Conservation (phyloP, 2,113 vertebrate species). For the Manacus vitellinus region DNA sequence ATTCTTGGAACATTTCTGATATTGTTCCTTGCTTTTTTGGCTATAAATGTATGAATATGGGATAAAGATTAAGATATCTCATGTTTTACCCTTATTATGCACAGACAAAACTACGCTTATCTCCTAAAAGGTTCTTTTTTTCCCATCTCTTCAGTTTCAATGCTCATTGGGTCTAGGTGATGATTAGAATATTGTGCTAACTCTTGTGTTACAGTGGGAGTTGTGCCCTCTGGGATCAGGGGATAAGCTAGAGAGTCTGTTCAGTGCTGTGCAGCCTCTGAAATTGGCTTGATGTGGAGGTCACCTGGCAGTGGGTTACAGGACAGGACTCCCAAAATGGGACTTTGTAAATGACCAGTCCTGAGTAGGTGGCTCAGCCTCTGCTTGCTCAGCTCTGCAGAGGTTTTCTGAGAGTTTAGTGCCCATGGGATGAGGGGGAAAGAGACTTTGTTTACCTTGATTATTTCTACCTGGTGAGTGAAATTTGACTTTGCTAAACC, state of each 20-base stretch:
- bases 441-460: neutral
- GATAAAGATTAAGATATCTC: slow-evolving; percentile 47
- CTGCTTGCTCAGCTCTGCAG: neutral
- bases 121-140: slow-evolving; percentile 3
- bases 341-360: neutral
- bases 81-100: slow-evolving; percentile 49
- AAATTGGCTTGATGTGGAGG: neutral
- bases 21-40: slow-evolving; percentile 57
- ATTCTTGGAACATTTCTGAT: slow-evolving; percentile 64
- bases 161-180: neutral
- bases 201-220: neutral
- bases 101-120: neutral
- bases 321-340: neutral
- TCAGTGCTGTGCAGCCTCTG: neutral
- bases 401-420: neutral
- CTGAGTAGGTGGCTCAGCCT: neutral
- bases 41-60: slow-evolving; percentile 50
- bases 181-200: neutral
- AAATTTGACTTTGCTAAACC: neutral
- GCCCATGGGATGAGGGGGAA: neutral
- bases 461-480: neutral
- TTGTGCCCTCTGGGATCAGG: neutral
- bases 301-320: neutral
- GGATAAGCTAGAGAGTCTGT: neutral
- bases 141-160: neutral